Base-by-base conservation (phyloP, 1,140 invertebrate species). In the Asobara japonica region DNA sequence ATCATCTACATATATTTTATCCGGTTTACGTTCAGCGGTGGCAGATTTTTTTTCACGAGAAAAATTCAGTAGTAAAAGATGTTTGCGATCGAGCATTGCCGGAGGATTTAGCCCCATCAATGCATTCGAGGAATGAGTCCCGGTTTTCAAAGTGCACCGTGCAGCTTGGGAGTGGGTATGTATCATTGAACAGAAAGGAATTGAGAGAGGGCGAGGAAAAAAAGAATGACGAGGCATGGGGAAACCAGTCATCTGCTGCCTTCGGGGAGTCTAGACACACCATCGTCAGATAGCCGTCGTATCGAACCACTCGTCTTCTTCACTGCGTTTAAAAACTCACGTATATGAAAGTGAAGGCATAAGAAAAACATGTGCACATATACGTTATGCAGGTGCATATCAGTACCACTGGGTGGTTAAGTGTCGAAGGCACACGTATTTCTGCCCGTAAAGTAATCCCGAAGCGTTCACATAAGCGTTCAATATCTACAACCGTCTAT, bases 381-480 rank as follows among this genome's bases (percentile, higher is more conserved):
- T 29, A 64, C 22, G 29, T 18, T 3, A 8, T 65, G 62, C 31
- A 65, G 31, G 62, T 65, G 31, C 18, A 65, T 38, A 65, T 36
- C 33, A 65, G 62, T 36, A 65, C 31, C 62, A 29, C 33, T 10
- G 62, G 62, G 8, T 65, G 33, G 10, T n/a, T 25, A 62, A 61
- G 8, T 38, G 36, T 30, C 20, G 8, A 13, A 38, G 11, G 45
- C 73, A 62, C 67, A 64, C 29, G 64, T 70, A 38, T 18, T 66
- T 36, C 18, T 20, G 10, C 60, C 31, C 64, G 73, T 70, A 20
- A 65, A 74, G 38, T 70, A 69, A 64, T 66, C 18, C 36, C 11
- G 30, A 31, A 60, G 18, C 10, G 48, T 20, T 13, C n/a, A 18
- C 36, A 11, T 18, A 22, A 56, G 29, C 30, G n/a, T 66, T 33